Evolutionary conservation across 2,797 vertebrate genomes (phyloP).

Genomic region (Gorsachius magnificus): DNA sequence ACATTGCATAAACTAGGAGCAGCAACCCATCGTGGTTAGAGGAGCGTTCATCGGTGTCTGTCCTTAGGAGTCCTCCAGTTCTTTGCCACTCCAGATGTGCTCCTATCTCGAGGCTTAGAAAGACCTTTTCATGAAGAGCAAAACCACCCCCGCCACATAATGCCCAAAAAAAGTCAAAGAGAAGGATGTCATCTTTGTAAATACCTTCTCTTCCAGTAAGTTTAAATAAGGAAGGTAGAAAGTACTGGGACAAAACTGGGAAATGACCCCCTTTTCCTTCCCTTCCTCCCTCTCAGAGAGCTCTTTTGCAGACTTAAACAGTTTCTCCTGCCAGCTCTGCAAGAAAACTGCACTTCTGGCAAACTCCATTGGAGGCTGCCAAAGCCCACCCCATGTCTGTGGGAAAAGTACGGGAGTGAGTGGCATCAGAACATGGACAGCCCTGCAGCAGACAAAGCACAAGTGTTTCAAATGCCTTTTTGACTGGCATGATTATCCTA

Average conservation of each 20-base stretch:
- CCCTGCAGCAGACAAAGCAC: background rate
- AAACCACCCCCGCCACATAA: background rate
- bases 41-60: background rate
- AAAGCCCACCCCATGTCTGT: background rate
- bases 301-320: background rate
- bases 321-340: background rate
- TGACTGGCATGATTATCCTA: background rate
- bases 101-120: background rate
- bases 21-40: background rate
- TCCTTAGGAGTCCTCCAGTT: background rate
- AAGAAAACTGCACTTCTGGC: background rate
- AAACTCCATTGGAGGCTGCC: background rate
- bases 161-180: background rate
- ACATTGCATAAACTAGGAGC: background rate
- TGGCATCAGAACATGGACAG: background rate
- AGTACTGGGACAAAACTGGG: background rate
- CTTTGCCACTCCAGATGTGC: background rate
- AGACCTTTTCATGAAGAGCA: background rate
- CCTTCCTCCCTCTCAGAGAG: background rate
- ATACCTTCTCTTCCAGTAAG: background rate
- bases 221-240: background rate
- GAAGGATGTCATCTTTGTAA: background rate
- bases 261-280: constrained; percentile 6
- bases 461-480: background rate
- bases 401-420: background rate